phyloP scores from a whole-genome alignment of 2,888 invertebrate species.

The Aphidoletes aphidimyza region DNA sequence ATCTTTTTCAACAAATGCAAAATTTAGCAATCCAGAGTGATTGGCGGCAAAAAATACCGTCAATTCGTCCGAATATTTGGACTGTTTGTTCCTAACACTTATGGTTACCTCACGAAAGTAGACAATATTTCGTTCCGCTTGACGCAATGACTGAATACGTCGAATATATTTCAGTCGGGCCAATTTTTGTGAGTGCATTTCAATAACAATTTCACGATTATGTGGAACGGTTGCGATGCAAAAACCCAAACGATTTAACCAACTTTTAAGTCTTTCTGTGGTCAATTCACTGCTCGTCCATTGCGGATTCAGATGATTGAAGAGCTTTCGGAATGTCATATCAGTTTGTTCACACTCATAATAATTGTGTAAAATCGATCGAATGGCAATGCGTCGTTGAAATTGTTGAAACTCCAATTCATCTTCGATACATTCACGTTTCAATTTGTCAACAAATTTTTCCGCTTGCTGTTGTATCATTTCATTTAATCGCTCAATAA shows the following conservation, averaged over 20 bases:
- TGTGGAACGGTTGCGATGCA: not conserved
- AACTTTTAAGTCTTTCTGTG: not conserved
- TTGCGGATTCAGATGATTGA: not conserved
- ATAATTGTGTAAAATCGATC: constrained; percentile 47
- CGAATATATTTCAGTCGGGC: not conserved
- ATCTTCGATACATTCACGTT: not conserved
- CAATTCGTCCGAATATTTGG: not conserved
- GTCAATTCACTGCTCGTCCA: constrained; percentile 4
- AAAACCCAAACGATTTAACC: constrained; percentile 9
- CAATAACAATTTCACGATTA: constrained; percentile 41
- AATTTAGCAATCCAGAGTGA: constrained; percentile 5
- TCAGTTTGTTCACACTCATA: constrained; percentile 40
- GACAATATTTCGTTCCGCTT: not conserved
- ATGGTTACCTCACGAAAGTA: constrained; percentile 36
- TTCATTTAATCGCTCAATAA: not conserved
- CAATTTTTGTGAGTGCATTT: constrained; percentile 45
- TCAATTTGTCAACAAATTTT: constrained; percentile 20
- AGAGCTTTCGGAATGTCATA: constrained; percentile 30
- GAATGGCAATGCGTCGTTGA: not conserved
- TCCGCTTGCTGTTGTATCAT: not conserved
- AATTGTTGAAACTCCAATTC: not conserved
- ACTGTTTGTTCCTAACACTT: too few relatives aligned
- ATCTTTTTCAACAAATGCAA: constrained; percentile 38
- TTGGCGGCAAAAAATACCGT: constrained; percentile 31
- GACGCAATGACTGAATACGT: not conserved